Evolutionary conservation across 2,113 vertebrate genomes (phyloP), one percentile per base, ranked within the genome.

Genomic region (Lepidothrix coronata): DNA sequence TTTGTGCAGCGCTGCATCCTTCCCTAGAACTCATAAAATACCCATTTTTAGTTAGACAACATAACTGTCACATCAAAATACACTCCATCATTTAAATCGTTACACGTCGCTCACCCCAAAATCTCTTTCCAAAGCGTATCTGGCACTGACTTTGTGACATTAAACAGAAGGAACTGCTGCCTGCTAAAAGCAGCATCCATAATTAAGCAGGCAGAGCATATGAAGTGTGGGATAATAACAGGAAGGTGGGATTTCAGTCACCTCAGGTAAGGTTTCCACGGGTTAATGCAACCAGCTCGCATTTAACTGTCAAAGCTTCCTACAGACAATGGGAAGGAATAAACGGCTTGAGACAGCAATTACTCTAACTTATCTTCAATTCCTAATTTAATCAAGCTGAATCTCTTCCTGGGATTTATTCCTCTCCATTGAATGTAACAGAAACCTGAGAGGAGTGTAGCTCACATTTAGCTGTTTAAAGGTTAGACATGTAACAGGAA

Each of bases 191-290:
- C 65, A 81, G 89, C 63, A 93, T 91, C 91, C 86, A 78, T 86
- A 95, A 96, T 92, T 89, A 95, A 86, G 75, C 43, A 73, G 74
- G 68, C 35, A 86, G 91, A 96, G 80, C 51, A 80, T 28, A 77
- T n/a, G 48, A 92, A 93, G 77, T 71, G 63, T 52, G 44, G 51
- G 17, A 62, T 35, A 85, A 33, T 74, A 86, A 80, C 59, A 91
- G 91, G 59, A 91, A 86, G 79, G 80, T 58, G 68, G 68, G 79
- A 92, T 93, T 96, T 88, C 91, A 95, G 79, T 58, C 91, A 89
- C 68, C 67, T 43, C 48, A 70, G 43, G 79, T 70, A 82, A 83
- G 58, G 75, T 54, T 92, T 93, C 85, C 85, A 25, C 0, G 3
- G 77, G 82, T 59, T 90, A 79, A 88, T 1, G 20, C 44, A 88